Base-by-base conservation (phyloP, 2,113 vertebrate species). In the Anoplopoma fimbria region DNA sequence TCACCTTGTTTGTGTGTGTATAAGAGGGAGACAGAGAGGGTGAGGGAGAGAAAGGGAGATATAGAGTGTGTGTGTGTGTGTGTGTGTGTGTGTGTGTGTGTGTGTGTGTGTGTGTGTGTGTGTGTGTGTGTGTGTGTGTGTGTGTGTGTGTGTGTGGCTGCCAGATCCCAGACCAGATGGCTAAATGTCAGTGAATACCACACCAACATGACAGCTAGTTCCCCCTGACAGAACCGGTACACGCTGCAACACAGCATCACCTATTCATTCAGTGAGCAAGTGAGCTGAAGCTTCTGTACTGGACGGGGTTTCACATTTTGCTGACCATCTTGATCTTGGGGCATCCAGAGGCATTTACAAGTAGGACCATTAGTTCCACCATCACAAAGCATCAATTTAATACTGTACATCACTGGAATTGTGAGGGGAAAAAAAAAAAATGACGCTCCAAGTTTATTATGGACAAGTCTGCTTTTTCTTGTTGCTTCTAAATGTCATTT, bases 181-280 rank as follows among this genome's bases (percentile, higher is more conserved):
- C 74, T 90, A 94, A 94, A 94, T 94, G 93, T 94, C 93, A 94
- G 77, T 93, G 86, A 92, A 91, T 89, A 84, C 86, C 87, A 89
- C 84, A 89, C 79, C 73, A 82, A 69, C 87, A 79, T 77, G 85
- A 90, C 85, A 79, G 83, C 79, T 84, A 74, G 49, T 77, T 79
- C 86, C 89, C 72, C 61, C 79, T 63, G 70, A 79, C 81, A 84
- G 78, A 87, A 71, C 15, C 65, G 62, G 47, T 61, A 64, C 79
- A 81, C 64, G 38, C 34, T 53, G 70, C 57, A 78, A 82, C 79
- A 71, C 53, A 42, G 84, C 75, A 57, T 68, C 69, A 83, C 57
- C 75, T 71, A 51, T 83, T 78, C 60, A 87, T 88, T 83, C 80
- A 87, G 60, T 42, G 53, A 79, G 10, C 23, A 42, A 70, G 53